phyloP scores from a whole-genome alignment of 2,888 invertebrate species.

The Eupeodes latifasciatus region DNA sequence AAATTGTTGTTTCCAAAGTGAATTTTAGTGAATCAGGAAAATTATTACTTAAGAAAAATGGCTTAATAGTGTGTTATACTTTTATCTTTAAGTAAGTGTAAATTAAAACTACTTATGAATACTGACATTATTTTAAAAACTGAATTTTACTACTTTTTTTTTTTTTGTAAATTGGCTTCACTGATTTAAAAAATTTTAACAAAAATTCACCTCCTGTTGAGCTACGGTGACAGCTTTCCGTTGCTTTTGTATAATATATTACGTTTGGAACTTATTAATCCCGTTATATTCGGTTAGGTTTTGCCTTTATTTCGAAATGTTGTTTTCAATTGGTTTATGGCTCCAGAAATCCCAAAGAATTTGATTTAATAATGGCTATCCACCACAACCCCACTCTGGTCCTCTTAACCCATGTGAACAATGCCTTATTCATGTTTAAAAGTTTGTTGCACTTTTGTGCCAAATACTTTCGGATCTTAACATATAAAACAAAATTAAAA shows the following conservation, averaged over 20 bases:
- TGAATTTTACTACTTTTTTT: neutral
- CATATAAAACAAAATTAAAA: neutral
- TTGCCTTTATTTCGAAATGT: conserved; percentile 44
- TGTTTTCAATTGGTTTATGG: conserved; percentile 65
- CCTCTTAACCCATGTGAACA: neutral
- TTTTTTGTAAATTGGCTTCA: neutral
- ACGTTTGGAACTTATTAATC: conserved; percentile 66
- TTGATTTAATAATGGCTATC: conserved; percentile 63
- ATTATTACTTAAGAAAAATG: no score
- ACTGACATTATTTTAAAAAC: no score
- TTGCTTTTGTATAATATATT: conserved; percentile 41
- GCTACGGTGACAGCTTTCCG: conserved; percentile 67
- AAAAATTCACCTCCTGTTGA: conserved; percentile 69
- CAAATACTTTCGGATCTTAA: conserved; percentile 60
- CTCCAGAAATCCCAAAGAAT: conserved; percentile 55
- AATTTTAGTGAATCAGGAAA: no score
- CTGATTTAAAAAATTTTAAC: neutral
- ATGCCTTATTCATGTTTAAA: conserved; percentile 14
- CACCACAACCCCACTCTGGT: neutral
- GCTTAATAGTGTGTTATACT: no score
- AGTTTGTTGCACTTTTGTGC: conserved; percentile 74
- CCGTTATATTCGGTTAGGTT: conserved; percentile 56
- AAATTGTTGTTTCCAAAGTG: no score
- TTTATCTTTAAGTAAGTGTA: no score
- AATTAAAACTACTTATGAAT: no score